Evolutionary conservation across 2,797 vertebrate species (phyloP).

Genomic region (Darevskia nairensis): DNA sequence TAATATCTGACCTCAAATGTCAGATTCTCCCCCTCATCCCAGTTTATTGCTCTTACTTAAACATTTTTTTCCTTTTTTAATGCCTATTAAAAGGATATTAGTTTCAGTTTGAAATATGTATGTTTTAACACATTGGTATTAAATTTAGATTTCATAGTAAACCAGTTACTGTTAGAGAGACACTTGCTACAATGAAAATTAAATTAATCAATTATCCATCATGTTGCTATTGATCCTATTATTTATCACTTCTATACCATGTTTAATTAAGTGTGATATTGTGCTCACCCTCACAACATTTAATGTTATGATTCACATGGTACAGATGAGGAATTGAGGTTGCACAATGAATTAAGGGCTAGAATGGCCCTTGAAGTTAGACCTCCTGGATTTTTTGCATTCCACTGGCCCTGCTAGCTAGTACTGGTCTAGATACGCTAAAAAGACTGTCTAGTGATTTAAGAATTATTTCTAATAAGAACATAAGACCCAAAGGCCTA

Average conservation of each 20-base stretch:
- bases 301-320: background rate
- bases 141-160: background rate
- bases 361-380: background rate
- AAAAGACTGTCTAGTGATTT: background rate
- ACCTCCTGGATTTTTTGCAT: background rate
- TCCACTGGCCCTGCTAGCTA: background rate
- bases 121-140: background rate
- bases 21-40: background rate
- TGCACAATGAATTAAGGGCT: too few relatives aligned
- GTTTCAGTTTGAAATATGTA: background rate
- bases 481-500: too few relatives aligned
- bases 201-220: too few relatives aligned
- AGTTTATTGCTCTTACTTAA: background rate
- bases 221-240: background rate
- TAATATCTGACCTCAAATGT: background rate
- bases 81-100: background rate
- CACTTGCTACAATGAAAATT: background rate
- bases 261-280: background rate
- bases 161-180: background rate
- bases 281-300: background rate
- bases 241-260: background rate
- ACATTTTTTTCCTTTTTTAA: background rate
- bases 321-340: background rate
- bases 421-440: background rate
- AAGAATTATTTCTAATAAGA: background rate